Evolutionary conservation across 2,113 vertebrate genomes (phyloP).

Genomic region (Puma concolor): DNA sequence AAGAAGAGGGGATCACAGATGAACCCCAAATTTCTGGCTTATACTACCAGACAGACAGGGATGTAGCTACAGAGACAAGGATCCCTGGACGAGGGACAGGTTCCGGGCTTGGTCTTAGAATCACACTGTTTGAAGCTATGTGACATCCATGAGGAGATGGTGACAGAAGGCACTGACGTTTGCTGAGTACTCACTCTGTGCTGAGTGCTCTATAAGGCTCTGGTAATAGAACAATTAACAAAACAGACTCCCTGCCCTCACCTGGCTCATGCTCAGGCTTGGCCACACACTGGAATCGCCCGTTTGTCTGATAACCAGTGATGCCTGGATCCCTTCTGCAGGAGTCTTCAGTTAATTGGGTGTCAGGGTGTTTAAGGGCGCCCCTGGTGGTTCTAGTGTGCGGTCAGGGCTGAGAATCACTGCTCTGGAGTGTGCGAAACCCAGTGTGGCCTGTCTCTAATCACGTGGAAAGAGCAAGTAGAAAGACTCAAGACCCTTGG

Average conservation of each 20-base stretch:
- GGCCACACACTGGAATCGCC: background rate
- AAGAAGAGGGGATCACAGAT: background rate
- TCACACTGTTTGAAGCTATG: background rate
- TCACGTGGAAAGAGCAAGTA: background rate
- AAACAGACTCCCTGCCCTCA: background rate
- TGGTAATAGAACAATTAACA: background rate
- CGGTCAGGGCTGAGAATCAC: background rate
- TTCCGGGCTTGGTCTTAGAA: background rate
- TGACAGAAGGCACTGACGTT: background rate
- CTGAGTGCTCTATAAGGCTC: background rate
- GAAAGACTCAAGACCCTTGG: background rate
- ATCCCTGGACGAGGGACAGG: background rate
- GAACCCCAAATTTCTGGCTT: background rate
- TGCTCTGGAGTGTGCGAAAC: rapidly evolving
- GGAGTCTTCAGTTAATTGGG: background rate
- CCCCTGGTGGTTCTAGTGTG: background rate
- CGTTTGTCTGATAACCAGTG: background rate
- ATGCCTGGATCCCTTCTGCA: background rate
- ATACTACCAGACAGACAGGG: background rate
- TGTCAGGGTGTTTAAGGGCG: background rate
- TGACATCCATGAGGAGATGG: background rate
- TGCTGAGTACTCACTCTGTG: background rate
- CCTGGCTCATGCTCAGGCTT: background rate
- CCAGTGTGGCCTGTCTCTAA: background rate
- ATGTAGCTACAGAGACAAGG: background rate